These are phyloP conservation scores for Siphamia tubifer DNA, from an alignment of 2,113 vertebrate genomes.

Conservation along the genomic window DNA sequence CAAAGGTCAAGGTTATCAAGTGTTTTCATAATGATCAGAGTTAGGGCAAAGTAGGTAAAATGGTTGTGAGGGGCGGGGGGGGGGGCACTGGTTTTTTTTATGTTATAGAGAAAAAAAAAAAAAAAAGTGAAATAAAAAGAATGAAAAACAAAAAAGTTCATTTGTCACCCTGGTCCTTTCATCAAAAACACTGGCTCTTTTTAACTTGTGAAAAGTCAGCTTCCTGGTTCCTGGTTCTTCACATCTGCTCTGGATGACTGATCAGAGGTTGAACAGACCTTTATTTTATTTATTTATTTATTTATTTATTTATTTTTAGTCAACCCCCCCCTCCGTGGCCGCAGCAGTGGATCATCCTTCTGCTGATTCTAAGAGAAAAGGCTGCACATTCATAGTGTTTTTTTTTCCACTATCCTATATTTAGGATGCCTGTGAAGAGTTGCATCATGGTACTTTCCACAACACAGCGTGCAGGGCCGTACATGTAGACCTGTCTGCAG, in stretches of 20 bases:
- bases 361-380: not conserved
- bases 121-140: too few relatives aligned
- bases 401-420: not conserved
- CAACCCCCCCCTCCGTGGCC: too few relatives aligned
- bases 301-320: too few relatives aligned
- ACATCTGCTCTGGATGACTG: not conserved
- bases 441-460: constrained; percentile 14
- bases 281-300: too few relatives aligned
- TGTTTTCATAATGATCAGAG: too few relatives aligned
- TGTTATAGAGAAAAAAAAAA: too few relatives aligned
- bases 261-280: not conserved
- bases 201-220: not conserved
- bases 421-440: not conserved
- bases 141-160: too few relatives aligned
- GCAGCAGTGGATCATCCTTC: not conserved
- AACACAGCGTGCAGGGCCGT: not conserved
- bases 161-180: not conserved
- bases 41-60: too few relatives aligned
- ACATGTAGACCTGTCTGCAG: not conserved
- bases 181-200: constrained; percentile 4
- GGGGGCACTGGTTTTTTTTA: too few relatives aligned
- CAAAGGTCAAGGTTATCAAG: too few relatives aligned
- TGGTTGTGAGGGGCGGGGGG: too few relatives aligned
- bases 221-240: not conserved
- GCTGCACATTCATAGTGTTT: not conserved